phyloP scores from a whole-genome alignment of 2,113 vertebrate species.

The Poecile atricapillus region DNA sequence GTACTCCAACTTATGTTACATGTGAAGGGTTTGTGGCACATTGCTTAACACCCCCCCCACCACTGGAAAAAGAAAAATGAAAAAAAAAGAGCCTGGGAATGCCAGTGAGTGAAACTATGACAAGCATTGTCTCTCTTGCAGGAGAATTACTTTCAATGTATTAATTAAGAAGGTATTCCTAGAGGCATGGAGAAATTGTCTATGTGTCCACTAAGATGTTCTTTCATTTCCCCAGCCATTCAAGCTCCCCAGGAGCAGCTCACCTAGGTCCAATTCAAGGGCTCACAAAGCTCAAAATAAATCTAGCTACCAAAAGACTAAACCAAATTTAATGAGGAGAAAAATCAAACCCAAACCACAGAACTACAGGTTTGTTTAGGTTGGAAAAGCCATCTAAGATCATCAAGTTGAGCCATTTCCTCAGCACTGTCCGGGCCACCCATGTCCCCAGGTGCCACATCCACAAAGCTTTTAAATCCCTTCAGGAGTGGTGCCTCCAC shows the following conservation, averaged over 20 bases:
- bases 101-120: background rate
- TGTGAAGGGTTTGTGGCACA: constrained; percentile 2
- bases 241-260: background rate
- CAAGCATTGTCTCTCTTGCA: background rate
- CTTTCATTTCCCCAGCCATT: background rate
- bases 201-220: background rate
- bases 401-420: background rate
- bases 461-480: background rate
- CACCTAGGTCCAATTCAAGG: background rate
- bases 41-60: background rate
- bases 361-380: background rate
- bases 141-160: background rate
- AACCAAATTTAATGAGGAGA: background rate
- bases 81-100: background rate
- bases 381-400: background rate
- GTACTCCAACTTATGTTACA: constrained; percentile 72
- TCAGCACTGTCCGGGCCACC: background rate
- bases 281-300: accelerated
- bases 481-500: background rate
- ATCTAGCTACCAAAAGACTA: background rate
- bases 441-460: background rate
- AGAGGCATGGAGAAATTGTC: background rate
- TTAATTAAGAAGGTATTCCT: background rate
- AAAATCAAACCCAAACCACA: background rate
- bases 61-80: background rate